Base-by-base conservation (phyloP, 2,888 invertebrate genomes). In the Lithophane ornitopus region DNA sequence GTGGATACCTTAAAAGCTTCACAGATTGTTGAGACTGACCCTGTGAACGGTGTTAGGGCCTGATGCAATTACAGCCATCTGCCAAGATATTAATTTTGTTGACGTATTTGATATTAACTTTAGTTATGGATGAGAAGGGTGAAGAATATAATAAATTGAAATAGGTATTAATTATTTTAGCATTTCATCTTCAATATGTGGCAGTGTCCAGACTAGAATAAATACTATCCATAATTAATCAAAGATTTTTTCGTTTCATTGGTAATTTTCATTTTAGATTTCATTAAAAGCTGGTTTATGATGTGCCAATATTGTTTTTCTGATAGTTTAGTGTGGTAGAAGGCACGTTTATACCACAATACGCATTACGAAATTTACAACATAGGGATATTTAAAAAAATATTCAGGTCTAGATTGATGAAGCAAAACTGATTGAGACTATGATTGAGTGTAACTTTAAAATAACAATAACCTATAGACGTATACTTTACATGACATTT, bases 1-100 rank as follows among this genome's bases (percentile, higher is more conserved):
- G 91, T 85, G 90, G 89, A 86, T 86, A 82, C 90, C 90, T 90
- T 94, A 93, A 93, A 93, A 93, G 94, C 93, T 87, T 87, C 85
- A 74, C 56, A 88, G 88, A 88, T 88, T 88, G 87, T 92, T 91
- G 81, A 70, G 83, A 74, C 84, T 72, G 69, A 28, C 26, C 70
- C 61, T 61, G 67, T 71, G 59, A 49, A 54, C 77, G 78, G 80
- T 86, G 89, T 89, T 90, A 85, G 85, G 81, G 81, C 74, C 84
- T 88, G 89, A 91, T 87, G 86, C 88, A 85, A 91, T 92, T 91
- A 91, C 88, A 78, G 84, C 82, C 84, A 77, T 83, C 86, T 78
- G 78, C 56, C 70, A 49, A 75, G 63, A 83, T 88, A 86, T 88
- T 88, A 87, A 89, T 89, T 89, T 80, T 79, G 81, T 82, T 87